Conservation (phyloP, 2,888 invertebrate genomes). For the Nipponacmea schrenckii region DNA sequence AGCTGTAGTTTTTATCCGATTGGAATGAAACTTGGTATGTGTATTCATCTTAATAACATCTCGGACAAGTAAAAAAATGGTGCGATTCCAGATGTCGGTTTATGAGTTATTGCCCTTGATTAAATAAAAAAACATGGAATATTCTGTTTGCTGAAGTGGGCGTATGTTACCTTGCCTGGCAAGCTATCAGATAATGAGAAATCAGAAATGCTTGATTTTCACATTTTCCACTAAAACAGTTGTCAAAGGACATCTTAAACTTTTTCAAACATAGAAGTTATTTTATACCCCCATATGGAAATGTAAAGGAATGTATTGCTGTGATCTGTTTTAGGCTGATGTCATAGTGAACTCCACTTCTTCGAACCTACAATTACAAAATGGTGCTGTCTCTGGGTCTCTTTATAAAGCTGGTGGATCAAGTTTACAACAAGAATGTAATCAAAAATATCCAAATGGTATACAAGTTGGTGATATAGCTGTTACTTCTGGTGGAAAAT, state of each 20-base stretch:
- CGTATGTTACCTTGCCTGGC: no score
- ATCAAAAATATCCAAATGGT: conserved; percentile 37
- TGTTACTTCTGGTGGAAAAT: conserved; percentile 39
- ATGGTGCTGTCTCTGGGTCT: conserved; percentile 47
- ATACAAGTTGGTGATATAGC: conserved; percentile 44
- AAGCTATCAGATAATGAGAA: no score
- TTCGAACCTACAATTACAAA: conserved; percentile 42
- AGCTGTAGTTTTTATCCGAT: no score
- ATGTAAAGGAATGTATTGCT: background rate
- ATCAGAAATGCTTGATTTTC: no score
- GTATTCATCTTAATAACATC: no score
- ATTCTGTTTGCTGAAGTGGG: no score
- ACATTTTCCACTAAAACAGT: no score
- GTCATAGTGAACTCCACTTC: conserved; percentile 53
- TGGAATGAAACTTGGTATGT: no score
- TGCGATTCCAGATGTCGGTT: no score
- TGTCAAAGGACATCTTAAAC: background rate
- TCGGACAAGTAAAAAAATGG: no score
- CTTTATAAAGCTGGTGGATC: conserved; percentile 50
- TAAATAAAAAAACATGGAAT: no score
- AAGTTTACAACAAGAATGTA: conserved; percentile 44
- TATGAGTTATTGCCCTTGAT: no score
- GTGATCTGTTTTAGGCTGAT: conserved; percentile 44
- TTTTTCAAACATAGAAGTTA: background rate
- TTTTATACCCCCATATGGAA: background rate